phyloP scores from a whole-genome alignment of 2,113 vertebrate species.

The Mormyrus iriodes region DNA sequence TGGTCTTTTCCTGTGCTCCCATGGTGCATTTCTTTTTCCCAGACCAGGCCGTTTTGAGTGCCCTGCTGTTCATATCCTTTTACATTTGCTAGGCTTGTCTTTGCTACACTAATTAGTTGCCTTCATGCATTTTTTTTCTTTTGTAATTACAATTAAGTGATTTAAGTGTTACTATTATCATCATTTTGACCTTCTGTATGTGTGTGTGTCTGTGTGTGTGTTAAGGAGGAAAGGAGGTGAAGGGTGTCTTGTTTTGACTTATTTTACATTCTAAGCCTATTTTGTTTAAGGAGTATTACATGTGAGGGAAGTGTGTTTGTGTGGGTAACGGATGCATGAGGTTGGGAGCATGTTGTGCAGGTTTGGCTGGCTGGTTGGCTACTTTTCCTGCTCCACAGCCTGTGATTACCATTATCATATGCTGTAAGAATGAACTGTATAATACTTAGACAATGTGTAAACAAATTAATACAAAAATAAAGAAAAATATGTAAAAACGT shows the following conservation, averaged over 20 bases:
- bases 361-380: constrained; percentile 32
- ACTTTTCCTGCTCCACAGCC: constrained; percentile 48
- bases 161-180: constrained; percentile 46
- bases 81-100: constrained; percentile 34
- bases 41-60: background rate
- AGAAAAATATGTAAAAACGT: constrained; percentile 33
- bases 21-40: background rate
- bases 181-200: constrained; percentile 36
- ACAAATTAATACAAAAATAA: constrained; percentile 64
- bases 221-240: constrained; percentile 29
- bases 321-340: constrained; percentile 44
- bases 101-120: constrained; percentile 44
- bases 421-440: constrained; percentile 66
- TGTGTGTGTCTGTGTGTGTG: constrained; percentile 32
- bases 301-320: constrained; percentile 37
- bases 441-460: constrained; percentile 57
- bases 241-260: constrained; percentile 35
- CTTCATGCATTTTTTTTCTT: constrained; percentile 43
- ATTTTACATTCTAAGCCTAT: constrained; percentile 52
- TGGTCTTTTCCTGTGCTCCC: background rate
- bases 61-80: constrained; percentile 22
- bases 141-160: constrained; percentile 40
- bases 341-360: constrained; percentile 26
- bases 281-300: constrained; percentile 30
- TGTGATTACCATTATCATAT: constrained; percentile 62